Evolutionary conservation across 2,797 vertebrate species (phyloP), one percentile per base, ranked within the genome.

Genomic region (Hydrolagus colliei): DNA sequence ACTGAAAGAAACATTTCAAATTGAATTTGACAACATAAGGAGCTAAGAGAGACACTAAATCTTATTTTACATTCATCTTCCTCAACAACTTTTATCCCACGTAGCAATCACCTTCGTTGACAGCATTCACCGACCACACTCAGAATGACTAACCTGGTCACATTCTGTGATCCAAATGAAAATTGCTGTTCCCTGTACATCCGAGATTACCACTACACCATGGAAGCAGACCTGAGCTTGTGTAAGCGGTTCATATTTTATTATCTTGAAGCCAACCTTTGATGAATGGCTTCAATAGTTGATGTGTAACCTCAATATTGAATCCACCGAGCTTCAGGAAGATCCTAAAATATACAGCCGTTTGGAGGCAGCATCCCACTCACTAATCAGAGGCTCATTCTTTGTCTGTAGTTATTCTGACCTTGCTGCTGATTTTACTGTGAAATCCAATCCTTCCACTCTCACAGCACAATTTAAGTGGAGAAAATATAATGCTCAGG

Each of bases 381-480:
- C 18, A 18, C 65, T 82, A 12, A 8, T 67, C 78, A 80, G 22
- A 27, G 10, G 87, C 87, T 75, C 88, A 87, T 86, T 18, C 90
- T 90, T 87, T 85, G 86, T 91, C 87, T 89, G 27, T 63, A 9
- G 86, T 20, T 87, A 75, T 86, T 88, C 89, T 86, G 89, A 88
- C 89, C 87, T 32, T 87, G 86, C 89, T 87, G 88, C 92, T 90
- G 87, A 88, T 92, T 90, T 90, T 90, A 90, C 87, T n/a, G 88
- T 1, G 94, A 94, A 94, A 96, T 86, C 89, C 89, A 93, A 96
- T 87, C 93, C 92, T 91, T 86, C 68, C 85, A 86, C 88, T 87
- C 87, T 91, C 41, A 52, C 41, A 52, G 41, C 41, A 9, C 71
- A 72, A 18, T 9, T 72, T 87, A 84, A 8, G 88, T 74, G 61